Evolutionary conservation across 2,888 invertebrate species (phyloP), one percentile per base, ranked within the genome.

Genomic region (Tortricodes alternella): DNA sequence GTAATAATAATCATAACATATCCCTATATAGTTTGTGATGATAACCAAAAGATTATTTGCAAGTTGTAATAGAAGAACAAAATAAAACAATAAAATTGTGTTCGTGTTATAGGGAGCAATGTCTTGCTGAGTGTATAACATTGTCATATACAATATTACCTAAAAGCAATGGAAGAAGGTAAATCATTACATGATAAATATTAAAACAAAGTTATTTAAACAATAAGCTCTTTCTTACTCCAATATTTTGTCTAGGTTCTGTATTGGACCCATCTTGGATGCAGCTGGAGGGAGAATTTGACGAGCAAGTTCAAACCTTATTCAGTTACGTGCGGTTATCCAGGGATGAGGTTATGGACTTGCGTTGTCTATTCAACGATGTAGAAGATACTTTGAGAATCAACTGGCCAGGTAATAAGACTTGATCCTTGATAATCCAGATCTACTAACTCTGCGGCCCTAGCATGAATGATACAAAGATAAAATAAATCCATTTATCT

Each of bases 301-400:
- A 87, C 1, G 50, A 66, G 0, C 92, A 92, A 76, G 69, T 91
- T 3, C 35, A 63, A 3, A 64, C 68, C 38, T 63, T 92, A 29
- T 62, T 87, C 29, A 19, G 62, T 0, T 60, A 66, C 37, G 70
- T 92, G 6, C 80, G 91, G 59, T 64, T 85, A 48, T 74, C 73
- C 1, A 66, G 73, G 1, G 46, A 65, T 0, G 73, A 78, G 46
- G 80, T 85, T 3, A 74, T 77, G 37, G 62, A 70, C n/a, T 71
- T 90, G 51, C 66, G 75, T n/a, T 4, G 44, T 5, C 65, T 89
- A 5, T 84, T 85, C 60, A 52, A 61, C 3, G 85, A 89, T 62
- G 53, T 91, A 16, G 65, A 76, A 46, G 32, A 61, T 6, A 61
- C 65, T 1, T 59, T 89, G 23, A 41, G 39, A 15, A 39, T 16